phyloP scores from a whole-genome alignment of 2,888 invertebrate species.

The Trissolcus brochymenae region DNA sequence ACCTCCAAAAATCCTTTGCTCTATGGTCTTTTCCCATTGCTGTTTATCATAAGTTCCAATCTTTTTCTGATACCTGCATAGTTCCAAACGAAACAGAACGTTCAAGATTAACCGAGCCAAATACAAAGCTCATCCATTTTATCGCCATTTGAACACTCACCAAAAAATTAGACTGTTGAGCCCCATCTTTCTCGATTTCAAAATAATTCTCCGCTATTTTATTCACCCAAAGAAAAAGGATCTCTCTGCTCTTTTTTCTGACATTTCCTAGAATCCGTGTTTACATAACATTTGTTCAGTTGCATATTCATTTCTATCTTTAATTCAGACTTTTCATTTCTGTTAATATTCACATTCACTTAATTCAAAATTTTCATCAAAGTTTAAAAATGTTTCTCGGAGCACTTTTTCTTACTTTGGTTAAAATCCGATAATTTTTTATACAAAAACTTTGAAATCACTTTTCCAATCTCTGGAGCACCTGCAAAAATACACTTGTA shows the following conservation, averaged over 20 bases:
- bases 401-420: background rate
- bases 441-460: too few relatives aligned
- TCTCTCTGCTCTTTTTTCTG: constrained; percentile 44
- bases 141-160: constrained; percentile 50
- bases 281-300: constrained; percentile 61
- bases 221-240: constrained; percentile 40
- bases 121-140: background rate
- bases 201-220: constrained; percentile 51
- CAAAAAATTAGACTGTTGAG: constrained; percentile 63
- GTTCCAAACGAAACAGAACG: constrained; percentile 25
- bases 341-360: background rate
- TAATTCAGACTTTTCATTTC: constrained; percentile 15
- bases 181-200: constrained; percentile 58
- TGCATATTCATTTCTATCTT: constrained; percentile 29
- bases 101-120: background rate
- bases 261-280: constrained; percentile 43
- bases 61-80: constrained; percentile 92
- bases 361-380: too few relatives aligned
- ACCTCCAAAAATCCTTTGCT: constrained; percentile 91
- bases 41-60: constrained; percentile 98
- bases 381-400: background rate
- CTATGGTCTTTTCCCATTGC: constrained; percentile 97
- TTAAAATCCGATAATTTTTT: too few relatives aligned
- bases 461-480: too few relatives aligned
- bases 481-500: too few relatives aligned